These are phyloP conservation scores for Cremastinae sp. DNA, from an alignment of 2,888 invertebrate genomes.

Conservation along the genomic window DNA sequence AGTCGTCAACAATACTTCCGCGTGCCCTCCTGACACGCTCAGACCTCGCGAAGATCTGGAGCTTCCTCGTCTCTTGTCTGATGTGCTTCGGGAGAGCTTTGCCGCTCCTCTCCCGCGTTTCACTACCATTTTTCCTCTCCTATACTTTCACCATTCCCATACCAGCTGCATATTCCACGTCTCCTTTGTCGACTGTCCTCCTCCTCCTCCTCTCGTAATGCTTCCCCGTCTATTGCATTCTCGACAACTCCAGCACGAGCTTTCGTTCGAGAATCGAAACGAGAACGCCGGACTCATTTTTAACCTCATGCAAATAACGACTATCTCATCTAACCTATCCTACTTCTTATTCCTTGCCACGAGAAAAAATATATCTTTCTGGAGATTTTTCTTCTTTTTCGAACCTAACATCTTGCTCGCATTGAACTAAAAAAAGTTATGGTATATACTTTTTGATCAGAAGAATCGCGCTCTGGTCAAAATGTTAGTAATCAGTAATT, in stretches of 20 bases:
- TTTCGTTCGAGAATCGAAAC: too few species aligned
- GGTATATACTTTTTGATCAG: too few species aligned
- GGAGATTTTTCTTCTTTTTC: background rate
- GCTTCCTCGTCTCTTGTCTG: slow-evolving; percentile 20
- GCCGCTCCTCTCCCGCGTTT: slow-evolving; percentile 8
- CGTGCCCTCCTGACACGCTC: slow-evolving; percentile 50
- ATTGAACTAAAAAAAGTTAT: too few species aligned
- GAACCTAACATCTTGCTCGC: background rate
- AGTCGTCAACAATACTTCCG: slow-evolving; percentile 40
- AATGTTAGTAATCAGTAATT: too few species aligned
- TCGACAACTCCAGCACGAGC: background rate
- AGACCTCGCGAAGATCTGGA: slow-evolving; percentile 18
- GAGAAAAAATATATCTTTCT: too few species aligned
- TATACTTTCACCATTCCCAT: slow-evolving; percentile 2
- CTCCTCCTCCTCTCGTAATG: background rate
- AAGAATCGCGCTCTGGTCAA: too few species aligned
- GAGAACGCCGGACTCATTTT: too few species aligned
- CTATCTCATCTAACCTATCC: too few species aligned
- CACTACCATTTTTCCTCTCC: slow-evolving; percentile 3
- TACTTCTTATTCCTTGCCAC: background rate
- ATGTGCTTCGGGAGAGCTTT: slow-evolving; percentile 30
- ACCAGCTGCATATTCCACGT: slow-evolving; percentile 4
- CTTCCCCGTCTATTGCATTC: slow-evolving; percentile 11
- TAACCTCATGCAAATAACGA: too few species aligned
- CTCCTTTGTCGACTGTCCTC: slow-evolving; percentile 24